phyloP scores from a whole-genome alignment of 2,797 vertebrate species.

The Neomorphus geoffroyi region DNA sequence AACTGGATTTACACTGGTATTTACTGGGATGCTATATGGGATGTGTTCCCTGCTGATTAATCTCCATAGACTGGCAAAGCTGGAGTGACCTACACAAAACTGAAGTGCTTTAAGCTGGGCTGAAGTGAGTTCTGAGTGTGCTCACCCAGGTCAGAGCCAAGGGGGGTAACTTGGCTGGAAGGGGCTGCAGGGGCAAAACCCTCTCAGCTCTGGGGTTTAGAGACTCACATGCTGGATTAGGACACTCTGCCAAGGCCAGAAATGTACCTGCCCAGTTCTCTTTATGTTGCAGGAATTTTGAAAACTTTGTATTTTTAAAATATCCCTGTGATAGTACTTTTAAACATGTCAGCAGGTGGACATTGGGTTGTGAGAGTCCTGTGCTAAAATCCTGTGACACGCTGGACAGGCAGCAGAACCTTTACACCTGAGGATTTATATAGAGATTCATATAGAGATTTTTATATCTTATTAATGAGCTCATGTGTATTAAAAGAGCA shows the following conservation, averaged over 20 bases:
- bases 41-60: neutral
- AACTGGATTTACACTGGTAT: neutral
- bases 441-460: neutral
- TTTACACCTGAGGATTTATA: neutral
- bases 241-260: neutral
- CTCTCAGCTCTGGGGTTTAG: neutral
- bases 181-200: neutral
- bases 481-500: neutral
- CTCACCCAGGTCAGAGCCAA: no score
- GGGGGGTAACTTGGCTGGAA: neutral
- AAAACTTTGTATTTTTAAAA: neutral
- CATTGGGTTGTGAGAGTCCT: neutral
- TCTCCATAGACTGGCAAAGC: neutral
- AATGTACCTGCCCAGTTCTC: neutral
- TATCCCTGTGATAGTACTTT: neutral
- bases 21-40: fast-evolving
- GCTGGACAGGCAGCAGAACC: neutral
- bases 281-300: neutral
- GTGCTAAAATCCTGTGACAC: neutral
- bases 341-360: neutral
- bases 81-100: neutral
- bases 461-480: neutral
- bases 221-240: neutral
- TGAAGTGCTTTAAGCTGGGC: neutral
- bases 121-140: neutral